Evolutionary conservation across 2,888 invertebrate species (phyloP).

Genomic region (Chymomyza fuscimana): DNA sequence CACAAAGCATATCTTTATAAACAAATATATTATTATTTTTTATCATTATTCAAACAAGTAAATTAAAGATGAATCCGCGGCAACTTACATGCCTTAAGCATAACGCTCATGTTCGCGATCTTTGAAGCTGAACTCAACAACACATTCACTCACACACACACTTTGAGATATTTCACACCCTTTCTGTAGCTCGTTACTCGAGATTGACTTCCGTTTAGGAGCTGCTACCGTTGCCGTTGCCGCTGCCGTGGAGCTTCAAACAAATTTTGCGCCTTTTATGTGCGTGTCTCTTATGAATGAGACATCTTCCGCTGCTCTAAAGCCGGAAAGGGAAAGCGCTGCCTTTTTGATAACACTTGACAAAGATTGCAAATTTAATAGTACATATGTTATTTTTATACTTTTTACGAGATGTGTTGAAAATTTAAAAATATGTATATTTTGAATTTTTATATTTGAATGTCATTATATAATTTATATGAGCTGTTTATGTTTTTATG

Average conservation of each 20-base stretch:
- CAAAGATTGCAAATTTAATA: neutral
- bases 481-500: neutral
- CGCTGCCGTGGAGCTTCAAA: neutral
- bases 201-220: conserved; percentile 5
- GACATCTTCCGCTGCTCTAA: conserved; percentile 3
- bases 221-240: neutral
- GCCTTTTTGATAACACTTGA: conserved; percentile 2
- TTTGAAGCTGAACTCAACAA: neutral
- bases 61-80: neutral
- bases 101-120: neutral
- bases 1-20: too few species aligned
- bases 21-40: too few species aligned
- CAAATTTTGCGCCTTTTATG: neutral
- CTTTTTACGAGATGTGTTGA: neutral
- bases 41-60: neutral
- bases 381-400: neutral
- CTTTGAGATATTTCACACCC: conserved; percentile 5
- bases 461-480: neutral
- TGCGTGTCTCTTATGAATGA: neutral
- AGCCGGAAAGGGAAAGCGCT: conserved; percentile 10
- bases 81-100: neutral
- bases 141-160: neutral
- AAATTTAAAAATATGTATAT: neutral
- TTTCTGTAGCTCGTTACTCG: neutral
- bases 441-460: neutral